These are phyloP conservation scores for Syndactyla subalaris DNA, from an alignment of 2,797 vertebrate species.

Conservation along the genomic window DNA sequence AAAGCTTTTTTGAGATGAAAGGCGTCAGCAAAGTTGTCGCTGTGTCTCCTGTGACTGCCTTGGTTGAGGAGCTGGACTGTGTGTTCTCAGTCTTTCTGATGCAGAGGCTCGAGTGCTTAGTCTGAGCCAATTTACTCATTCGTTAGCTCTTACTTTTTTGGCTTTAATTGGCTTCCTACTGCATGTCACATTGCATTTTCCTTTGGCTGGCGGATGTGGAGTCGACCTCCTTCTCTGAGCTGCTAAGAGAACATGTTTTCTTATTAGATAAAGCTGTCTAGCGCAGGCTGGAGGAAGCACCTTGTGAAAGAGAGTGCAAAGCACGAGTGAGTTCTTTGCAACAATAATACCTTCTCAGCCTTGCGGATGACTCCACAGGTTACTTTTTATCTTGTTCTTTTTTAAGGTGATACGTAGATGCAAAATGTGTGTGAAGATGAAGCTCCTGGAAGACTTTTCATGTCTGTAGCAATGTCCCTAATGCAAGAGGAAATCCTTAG, in stretches of 20 bases:
- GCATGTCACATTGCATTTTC: slow-evolving; percentile 55
- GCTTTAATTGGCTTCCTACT: slow-evolving; percentile 65
- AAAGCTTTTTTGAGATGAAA: slow-evolving; percentile 33
- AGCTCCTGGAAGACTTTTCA: background rate
- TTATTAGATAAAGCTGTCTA: slow-evolving; percentile 21
- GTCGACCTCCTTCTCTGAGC: slow-evolving; percentile 12
- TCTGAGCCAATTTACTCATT: slow-evolving; percentile 56
- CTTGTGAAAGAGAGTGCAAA: background rate
- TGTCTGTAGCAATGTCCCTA: background rate
- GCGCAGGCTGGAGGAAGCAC: background rate
- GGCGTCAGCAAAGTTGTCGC: slow-evolving; percentile 6
- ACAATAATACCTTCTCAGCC: background rate
- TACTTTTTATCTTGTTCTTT: background rate
- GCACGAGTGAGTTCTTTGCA: background rate
- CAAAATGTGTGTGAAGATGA: background rate
- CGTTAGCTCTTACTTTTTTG: slow-evolving; percentile 55
- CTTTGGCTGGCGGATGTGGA: background rate
- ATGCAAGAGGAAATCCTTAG: background rate
- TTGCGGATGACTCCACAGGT: background rate
- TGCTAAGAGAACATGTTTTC: slow-evolving; percentile 18
- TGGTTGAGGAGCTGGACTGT: slow-evolving; percentile 25
- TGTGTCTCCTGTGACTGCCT: slow-evolving; percentile 14
- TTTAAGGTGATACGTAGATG: background rate
- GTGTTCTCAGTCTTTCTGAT: slow-evolving; percentile 10
- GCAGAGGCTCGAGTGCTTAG: background rate